Conservation (phyloP, 2,888 invertebrate species). For the Protodeltote pygarga region DNA sequence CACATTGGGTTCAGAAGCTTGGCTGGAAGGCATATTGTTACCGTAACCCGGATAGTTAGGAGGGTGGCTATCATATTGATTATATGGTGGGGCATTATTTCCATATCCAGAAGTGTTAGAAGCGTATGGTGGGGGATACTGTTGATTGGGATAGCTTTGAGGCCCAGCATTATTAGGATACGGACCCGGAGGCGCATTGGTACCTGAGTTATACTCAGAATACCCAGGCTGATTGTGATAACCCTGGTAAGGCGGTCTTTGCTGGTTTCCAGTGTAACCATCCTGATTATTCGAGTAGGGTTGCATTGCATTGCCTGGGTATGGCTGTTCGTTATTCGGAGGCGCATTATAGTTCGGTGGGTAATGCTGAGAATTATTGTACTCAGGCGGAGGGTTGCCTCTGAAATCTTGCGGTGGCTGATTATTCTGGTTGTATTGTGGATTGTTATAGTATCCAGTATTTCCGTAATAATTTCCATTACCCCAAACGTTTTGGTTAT, state of each 20-base stretch:
- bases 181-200: conserved; percentile 58
- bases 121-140: conserved; percentile 66
- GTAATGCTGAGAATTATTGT: conserved; percentile 68
- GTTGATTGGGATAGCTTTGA: conserved; percentile 66
- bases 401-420: conserved; percentile 69
- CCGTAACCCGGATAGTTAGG: conserved; percentile 69
- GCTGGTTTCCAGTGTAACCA: conserved; percentile 65
- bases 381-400: conserved; percentile 63
- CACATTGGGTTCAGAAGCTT: conserved; percentile 45
- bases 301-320: conserved; percentile 66
- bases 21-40: conserved; percentile 64
- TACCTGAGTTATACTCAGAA: conserved; percentile 70
- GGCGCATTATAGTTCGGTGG: conserved; percentile 70
- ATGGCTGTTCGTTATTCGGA: conserved; percentile 64
- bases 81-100: conserved; percentile 64
- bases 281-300: conserved; percentile 72
- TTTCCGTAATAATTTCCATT: conserved; percentile 77
- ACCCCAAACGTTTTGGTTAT: conserved; percentile 80
- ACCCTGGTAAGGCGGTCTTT: conserved; percentile 68
- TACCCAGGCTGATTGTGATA: conserved; percentile 65
- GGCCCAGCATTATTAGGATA: conserved; percentile 63
- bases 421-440: conserved; percentile 71
- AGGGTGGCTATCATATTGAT: conserved; percentile 69
- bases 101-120: conserved; percentile 63
- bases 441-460: conserved; percentile 76